Conservation (phyloP, 2,888 invertebrate species). For the Aethes cnicana region DNA sequence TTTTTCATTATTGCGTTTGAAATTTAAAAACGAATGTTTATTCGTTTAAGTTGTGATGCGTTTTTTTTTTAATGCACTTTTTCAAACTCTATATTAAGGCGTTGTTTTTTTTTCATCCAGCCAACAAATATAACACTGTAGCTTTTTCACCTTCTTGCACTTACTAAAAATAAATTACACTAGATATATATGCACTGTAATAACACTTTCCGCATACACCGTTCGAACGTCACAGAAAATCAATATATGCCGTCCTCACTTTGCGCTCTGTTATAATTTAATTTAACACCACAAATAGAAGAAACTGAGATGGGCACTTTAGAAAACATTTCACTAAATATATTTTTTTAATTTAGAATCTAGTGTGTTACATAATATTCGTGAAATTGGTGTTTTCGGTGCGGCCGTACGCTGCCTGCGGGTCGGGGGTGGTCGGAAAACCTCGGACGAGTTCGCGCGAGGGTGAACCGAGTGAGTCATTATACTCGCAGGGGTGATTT, state of each 20-base stretch:
- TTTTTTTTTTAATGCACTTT: no score
- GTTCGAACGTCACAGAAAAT: slow-evolving; percentile 73
- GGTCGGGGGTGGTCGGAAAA: slow-evolving; percentile 50
- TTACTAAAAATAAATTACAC: slow-evolving; percentile 44
- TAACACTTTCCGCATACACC: slow-evolving; percentile 69
- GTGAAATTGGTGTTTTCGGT: slow-evolving; percentile 64
- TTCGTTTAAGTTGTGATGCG: no score
- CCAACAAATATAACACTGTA: no score
- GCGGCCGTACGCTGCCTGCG: slow-evolving; percentile 54
- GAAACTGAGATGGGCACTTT: neutral
- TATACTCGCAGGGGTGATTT: slow-evolving; percentile 64
- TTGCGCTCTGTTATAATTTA: slow-evolving; percentile 36
- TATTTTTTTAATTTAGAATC: slow-evolving; percentile 45
- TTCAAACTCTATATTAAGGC: no score
- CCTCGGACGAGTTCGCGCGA: slow-evolving; percentile 58
- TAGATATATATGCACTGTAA: slow-evolving; percentile 54
- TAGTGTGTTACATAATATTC: slow-evolving; percentile 71
- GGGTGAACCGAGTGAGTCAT: slow-evolving; percentile 69
- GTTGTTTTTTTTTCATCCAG: no score
- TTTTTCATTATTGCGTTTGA: no score
- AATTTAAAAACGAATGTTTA: no score
- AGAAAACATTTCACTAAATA: slow-evolving; percentile 24
- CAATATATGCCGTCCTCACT: slow-evolving; percentile 58
- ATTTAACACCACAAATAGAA: slow-evolving; percentile 6
- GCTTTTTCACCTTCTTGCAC: no score